A percentile compares a stretch with the other conserved stretches of the same genome.
phyloP scores from a whole-genome alignment of 2,888 invertebrate genomes.

The Alcis repandata region DNA sequence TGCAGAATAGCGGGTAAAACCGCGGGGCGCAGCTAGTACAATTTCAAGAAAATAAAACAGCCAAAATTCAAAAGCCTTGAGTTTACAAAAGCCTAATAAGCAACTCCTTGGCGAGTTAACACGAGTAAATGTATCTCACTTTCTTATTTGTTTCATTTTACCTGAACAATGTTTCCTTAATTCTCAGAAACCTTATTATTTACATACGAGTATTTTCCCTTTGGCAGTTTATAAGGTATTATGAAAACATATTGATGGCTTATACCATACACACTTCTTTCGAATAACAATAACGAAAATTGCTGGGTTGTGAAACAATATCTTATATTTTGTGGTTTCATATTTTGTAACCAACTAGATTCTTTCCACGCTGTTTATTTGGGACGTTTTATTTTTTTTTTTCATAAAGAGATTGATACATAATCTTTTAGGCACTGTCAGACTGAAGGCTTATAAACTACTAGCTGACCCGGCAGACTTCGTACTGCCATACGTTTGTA shows the following conservation, averaged over 20 bases:
- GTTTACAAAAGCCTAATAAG: background rate
- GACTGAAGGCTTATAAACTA: too few species aligned
- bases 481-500: too few species aligned
- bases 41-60: too few species aligned
- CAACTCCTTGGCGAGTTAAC: background rate
- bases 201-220: conserved; percentile 14
- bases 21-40: too few species aligned
- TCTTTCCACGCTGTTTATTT: conserved; percentile 1
- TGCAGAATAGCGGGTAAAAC: too few species aligned
- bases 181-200: conserved; percentile 15
- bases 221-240: conserved; percentile 20
- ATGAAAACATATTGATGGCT: conserved; percentile 32
- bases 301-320: conserved; percentile 18
- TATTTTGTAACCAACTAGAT: conserved; percentile 10
- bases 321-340: conserved; percentile 13
- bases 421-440: too few species aligned
- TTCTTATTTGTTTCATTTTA: conserved; percentile 4
- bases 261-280: conserved; percentile 15
- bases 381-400: background rate
- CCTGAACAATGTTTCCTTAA: conserved; percentile 3
- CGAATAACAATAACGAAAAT: conserved; percentile 20
- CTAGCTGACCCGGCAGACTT: too few species aligned
- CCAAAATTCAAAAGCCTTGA: background rate
- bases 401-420: background rate
- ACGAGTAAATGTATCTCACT: background rate